Percentiles rank a stretch among this genome's conserved stretches.
Evolutionary conservation across 2,113 vertebrate genomes (phyloP).

Genomic region (Sclerurus mexicanus): DNA sequence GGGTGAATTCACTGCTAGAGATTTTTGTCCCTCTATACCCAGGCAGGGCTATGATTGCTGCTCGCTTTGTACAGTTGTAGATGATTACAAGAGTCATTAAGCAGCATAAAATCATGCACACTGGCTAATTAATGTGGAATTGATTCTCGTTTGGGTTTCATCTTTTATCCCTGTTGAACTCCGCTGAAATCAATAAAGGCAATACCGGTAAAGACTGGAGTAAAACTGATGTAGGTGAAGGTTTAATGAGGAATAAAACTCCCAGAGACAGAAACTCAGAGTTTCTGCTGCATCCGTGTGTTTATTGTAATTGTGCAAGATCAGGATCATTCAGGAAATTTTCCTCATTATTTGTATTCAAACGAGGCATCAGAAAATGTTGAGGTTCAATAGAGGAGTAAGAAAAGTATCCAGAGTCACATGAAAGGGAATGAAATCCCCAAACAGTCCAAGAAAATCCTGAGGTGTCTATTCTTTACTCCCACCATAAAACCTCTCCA

Average conservation of each 20-base stretch:
- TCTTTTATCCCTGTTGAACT: conserved; percentile 15
- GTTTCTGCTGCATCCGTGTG: neutral
- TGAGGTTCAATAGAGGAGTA: neutral
- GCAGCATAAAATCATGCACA: conserved; percentile 36
- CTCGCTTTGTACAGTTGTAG: neutral
- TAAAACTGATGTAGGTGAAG: neutral
- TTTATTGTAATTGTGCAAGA: neutral
- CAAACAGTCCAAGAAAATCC: neutral
- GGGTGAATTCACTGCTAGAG: neutral
- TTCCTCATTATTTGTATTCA: neutral
- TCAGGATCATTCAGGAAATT: neutral
- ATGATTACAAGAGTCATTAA: conserved; percentile 58
- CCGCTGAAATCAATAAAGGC: conserved; percentile 11
- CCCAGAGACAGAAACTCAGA: neutral
- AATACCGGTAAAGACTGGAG: neutral
- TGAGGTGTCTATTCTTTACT: neutral
- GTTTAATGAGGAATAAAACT: conserved; percentile 5
- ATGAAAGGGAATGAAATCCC: neutral
- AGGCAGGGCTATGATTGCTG: neutral
- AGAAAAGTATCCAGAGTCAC: neutral
- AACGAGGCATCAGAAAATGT: neutral
- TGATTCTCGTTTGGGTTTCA: conserved; percentile 1
- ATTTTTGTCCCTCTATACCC: neutral
- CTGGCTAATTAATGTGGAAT: conserved; percentile 43
- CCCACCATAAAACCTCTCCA: neutral